Evolutionary conservation across 2,888 invertebrate species (phyloP), one percentile per base, ranked within the genome.

Genomic region (Amphiduros pacificus): DNA sequence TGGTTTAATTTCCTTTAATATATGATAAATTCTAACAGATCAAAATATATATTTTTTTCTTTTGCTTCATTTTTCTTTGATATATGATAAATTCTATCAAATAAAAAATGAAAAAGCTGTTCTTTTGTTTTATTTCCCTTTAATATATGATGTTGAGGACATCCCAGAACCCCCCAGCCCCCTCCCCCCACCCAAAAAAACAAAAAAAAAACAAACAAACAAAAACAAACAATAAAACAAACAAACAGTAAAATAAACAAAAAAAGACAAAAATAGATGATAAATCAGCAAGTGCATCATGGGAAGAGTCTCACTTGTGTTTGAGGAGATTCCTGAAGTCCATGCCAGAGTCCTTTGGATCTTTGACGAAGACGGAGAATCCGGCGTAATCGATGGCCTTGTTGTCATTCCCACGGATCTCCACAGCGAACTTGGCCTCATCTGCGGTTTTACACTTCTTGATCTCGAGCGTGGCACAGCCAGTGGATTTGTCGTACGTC

Each of bases 311-410:
- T 62, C 69, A 79, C 80, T 77, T 80, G 87, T 94, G 96, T 85
- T 95, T 96, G 75, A 99, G 87, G 91, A 98, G 91, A 67, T 95
- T 90, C 85, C 99, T 90, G 91, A 98, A 99, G 85, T 99, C 99
- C 91, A 98, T 92, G 72, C 95, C 95, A 85, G 94, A 94, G 69
- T 96, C 90, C 86, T 95, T 97, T 9, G 84, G 81, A 75, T 81
- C 81, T 76, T 96, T 96, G 64, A 99, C 97, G 83, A 94, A 97
- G 71, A 99, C 88, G 79, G 91, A 91, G 89, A 94, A 93, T 83
- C 96, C 96, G 64, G 94, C 95, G 0, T 92, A 90, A 84, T 99
- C 99, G 81, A 77, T 73, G 2, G 73, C 71, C 28, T 94, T 93
- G 63, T 98, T 98, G 78, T 95, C 93, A 71, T 90, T 89, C 83